Evolutionary conservation across 2,113 vertebrate species (phyloP).

Genomic region (Bambusicola thoracicus): DNA sequence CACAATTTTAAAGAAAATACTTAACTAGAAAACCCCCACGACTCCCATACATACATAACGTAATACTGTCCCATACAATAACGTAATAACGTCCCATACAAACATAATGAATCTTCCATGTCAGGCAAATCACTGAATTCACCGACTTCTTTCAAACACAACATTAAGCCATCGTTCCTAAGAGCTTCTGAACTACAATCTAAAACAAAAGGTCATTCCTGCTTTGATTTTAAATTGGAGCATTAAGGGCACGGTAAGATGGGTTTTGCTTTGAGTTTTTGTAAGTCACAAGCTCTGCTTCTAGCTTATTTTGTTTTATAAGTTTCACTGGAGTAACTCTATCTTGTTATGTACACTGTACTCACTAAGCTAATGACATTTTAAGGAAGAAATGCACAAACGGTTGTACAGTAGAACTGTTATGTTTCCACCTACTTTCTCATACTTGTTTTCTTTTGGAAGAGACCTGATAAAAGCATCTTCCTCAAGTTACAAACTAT

Average conservation of each 20-base stretch:
- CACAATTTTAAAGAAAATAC: not conserved
- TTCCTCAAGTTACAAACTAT: not conserved
- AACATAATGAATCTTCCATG: too few relatives aligned
- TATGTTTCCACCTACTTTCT: not conserved
- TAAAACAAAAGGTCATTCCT: not conserved
- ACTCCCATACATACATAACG: too few relatives aligned
- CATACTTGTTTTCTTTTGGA: not conserved
- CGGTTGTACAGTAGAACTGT: not conserved
- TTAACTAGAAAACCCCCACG: not conserved
- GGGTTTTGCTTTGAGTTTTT: not conserved
- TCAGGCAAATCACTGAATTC: not conserved
- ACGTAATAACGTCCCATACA: too few relatives aligned
- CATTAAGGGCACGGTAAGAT: not conserved
- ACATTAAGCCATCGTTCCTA: not conserved
- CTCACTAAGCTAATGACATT: not conserved
- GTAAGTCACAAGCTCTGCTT: not conserved
- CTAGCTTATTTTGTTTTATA: not conserved
- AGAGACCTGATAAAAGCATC: not conserved
- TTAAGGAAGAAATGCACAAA: not conserved
- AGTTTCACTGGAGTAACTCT: not conserved
- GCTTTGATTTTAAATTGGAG: not conserved
- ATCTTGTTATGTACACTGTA: not conserved
- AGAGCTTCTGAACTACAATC: not conserved
- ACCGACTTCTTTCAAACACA: not conserved
- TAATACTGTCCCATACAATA: too few relatives aligned